A percentile compares a stretch with the other conserved stretches of the same genome.
Evolutionary conservation across 35 echinoderm and acorn worm species (phyloP).

Genomic region (Stichopus chloronotus): DNA sequence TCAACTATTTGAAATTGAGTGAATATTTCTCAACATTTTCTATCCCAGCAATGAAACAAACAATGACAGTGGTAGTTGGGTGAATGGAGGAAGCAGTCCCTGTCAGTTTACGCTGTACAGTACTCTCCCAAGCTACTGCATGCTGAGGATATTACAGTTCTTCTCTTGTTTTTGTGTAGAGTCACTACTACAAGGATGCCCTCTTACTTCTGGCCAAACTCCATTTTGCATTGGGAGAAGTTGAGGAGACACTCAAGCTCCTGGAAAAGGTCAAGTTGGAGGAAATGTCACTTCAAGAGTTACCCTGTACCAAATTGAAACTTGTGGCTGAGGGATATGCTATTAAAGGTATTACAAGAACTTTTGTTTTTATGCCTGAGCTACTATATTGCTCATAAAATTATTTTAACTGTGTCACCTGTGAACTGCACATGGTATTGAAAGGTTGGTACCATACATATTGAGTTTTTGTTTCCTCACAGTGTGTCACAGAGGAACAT

Average conservation of each 20-base stretch:
- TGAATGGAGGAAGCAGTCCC: no score
- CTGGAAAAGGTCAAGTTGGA: conserved; percentile 83
- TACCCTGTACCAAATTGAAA: conserved; percentile 71
- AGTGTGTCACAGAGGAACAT: no score
- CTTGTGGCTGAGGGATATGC: conserved; percentile 93
- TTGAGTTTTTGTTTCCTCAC: no score
- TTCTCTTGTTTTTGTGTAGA: not conserved
- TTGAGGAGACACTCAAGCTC: conserved; percentile 78
- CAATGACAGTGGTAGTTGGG: no score
- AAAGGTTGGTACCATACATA: no score
- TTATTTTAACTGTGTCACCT: not conserved
- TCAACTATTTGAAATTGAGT: no score
- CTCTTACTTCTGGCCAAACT: conserved; percentile 90
- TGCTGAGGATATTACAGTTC: no score
- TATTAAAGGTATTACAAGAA: conserved; percentile 73
- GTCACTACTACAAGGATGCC: conserved; percentile 74
- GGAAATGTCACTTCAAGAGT: conserved; percentile 67
- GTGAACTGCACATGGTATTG: not conserved
- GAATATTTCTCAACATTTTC: no score
- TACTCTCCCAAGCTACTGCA: no score
- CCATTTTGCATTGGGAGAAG: conserved; percentile 83
- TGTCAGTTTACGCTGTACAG: no score
- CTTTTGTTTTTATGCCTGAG: not conserved
- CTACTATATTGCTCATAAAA: not conserved
- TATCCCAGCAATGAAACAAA: no score